A percentile compares a stretch with the other conserved stretches of the same genome.
These are phyloP conservation scores for Smutsia gigantea DNA, from an alignment of 2,797 vertebrate species.

Conservation along the genomic window DNA sequence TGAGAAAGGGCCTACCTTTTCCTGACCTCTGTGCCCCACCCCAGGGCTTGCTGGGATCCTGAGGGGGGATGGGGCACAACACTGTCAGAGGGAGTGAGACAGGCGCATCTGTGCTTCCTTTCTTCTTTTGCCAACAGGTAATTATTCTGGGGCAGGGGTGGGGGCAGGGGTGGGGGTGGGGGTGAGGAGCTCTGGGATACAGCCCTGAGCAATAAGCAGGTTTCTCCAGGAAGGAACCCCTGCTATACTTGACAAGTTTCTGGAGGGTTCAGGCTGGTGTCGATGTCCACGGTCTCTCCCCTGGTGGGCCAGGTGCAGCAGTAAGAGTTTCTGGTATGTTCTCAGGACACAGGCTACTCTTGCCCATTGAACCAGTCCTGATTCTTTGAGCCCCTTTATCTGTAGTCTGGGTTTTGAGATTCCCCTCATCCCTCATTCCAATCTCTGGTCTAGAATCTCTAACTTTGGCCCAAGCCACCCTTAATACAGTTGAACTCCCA, in stretches of 20 bases:
- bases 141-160: too few species aligned
- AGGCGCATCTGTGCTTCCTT: neutral
- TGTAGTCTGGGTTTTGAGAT: neutral
- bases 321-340: neutral
- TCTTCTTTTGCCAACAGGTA: neutral
- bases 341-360: neutral
- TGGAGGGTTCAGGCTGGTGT: neutral
- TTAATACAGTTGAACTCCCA: neutral
- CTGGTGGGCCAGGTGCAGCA: neutral
- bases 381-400: neutral
- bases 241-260: neutral
- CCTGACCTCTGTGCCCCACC: neutral
- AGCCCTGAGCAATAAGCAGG: neutral
- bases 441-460: neutral
- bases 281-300: neutral
- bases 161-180: too few species aligned
- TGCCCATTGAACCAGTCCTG: neutral
- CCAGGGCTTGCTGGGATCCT: neutral
- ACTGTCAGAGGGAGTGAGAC: neutral
- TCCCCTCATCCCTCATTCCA: neutral
- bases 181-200: fast-evolving
- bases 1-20: neutral
- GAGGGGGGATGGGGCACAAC: too few species aligned
- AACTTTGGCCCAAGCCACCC: neutral
- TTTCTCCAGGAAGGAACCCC: neutral